Conservation (phyloP, 2,113 vertebrate genomes). For the Semnopithecus entellus region DNA sequence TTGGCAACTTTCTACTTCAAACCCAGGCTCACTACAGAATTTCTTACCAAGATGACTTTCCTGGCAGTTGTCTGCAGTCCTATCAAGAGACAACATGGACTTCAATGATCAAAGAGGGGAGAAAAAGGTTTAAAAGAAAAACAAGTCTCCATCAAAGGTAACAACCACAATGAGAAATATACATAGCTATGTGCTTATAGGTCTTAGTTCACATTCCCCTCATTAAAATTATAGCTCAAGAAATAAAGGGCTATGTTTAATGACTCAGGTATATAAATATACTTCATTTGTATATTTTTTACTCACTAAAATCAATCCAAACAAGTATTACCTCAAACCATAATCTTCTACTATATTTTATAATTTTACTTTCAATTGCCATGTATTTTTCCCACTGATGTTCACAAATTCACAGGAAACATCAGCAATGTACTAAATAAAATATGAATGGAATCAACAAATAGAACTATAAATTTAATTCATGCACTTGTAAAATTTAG, state of each 20-base stretch:
- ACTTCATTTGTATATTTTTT: slow-evolving; percentile 7
- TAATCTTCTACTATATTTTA: slow-evolving; percentile 27
- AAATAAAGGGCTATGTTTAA: slow-evolving; percentile 25
- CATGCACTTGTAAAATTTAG: slow-evolving; percentile 6
- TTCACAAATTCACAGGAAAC: slow-evolving; percentile 34
- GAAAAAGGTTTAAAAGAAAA: not conserved
- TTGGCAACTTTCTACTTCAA: slow-evolving; percentile 9
- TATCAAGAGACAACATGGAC: not conserved
- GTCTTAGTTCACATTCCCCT: slow-evolving; percentile 10
- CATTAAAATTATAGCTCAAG: slow-evolving; percentile 48
- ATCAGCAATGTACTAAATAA: slow-evolving; percentile 9
- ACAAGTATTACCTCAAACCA: not conserved
- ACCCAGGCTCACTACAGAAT: not conserved
- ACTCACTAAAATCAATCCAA: slow-evolving; percentile 47
- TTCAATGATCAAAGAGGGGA: not conserved
- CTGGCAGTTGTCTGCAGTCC: not conserved
- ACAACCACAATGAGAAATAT: not conserved
- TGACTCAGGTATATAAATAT: not conserved
- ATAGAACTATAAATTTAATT: slow-evolving; percentile 33
- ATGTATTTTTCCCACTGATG: not conserved
- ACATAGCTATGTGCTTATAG: not conserved
- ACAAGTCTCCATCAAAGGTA: not conserved
- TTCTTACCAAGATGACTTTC: slow-evolving; percentile 19
- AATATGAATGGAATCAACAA: slow-evolving; percentile 15
- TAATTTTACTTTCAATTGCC: slow-evolving; percentile 12